Percentiles rank a stretch among this genome's conserved stretches.
phyloP scores from a whole-genome alignment of 2,113 vertebrate species.

The Macrotis lagotis region DNA sequence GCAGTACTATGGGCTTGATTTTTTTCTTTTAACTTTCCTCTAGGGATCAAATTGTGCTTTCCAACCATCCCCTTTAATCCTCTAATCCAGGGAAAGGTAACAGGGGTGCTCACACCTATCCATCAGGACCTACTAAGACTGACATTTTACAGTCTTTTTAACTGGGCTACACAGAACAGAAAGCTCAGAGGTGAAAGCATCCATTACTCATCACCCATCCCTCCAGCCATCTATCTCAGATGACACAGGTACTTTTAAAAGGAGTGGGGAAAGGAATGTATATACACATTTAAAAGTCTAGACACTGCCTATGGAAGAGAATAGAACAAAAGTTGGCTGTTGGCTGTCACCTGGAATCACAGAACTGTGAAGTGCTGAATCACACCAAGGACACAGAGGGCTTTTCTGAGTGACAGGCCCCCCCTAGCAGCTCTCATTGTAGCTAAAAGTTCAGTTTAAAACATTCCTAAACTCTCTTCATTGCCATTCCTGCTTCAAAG shows the following conservation, averaged over 20 bases:
- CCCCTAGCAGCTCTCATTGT: not conserved
- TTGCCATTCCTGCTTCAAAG: too few species aligned
- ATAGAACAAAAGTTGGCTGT: not conserved
- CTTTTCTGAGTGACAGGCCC: slow-evolving; percentile 40
- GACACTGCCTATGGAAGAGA: not conserved
- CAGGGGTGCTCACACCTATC: not conserved
- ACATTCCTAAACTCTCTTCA: slow-evolving; percentile 17
- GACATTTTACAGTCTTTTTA: not conserved
- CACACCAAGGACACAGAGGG: slow-evolving; percentile 49
- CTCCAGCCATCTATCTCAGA: not conserved
- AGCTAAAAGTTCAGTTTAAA: not conserved
- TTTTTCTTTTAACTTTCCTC: slow-evolving; percentile 24
- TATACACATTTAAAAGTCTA: slow-evolving; percentile 20
- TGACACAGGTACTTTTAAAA: not conserved
- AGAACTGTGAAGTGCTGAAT: slow-evolving; percentile 2
- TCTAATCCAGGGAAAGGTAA: not conserved
- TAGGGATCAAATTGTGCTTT: slow-evolving; percentile 40
- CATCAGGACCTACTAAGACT: not conserved
- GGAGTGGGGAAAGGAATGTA: slow-evolving; percentile 14
- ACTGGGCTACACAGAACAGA: not conserved
- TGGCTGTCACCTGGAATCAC: slow-evolving; percentile 53
- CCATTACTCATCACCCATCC: not conserved
- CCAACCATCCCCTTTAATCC: slow-evolving; percentile 24
- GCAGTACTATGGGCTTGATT: slow-evolving; percentile 37
- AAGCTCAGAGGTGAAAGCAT: not conserved